These are phyloP conservation scores for Leptothorax acervorum DNA, from an alignment of 2,888 invertebrate genomes.

Conservation along the genomic window DNA sequence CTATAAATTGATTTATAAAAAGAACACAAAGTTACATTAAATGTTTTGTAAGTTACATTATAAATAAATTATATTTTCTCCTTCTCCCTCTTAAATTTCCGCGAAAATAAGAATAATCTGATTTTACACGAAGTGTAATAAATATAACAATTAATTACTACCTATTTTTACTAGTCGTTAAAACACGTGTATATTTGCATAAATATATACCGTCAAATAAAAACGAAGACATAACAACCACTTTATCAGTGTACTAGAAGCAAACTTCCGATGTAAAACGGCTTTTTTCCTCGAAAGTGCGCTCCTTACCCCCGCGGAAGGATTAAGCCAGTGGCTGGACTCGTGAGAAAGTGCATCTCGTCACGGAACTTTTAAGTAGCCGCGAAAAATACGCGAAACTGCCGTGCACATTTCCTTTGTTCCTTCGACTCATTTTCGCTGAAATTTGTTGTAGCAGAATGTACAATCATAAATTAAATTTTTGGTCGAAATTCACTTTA, in stretches of 20 bases:
- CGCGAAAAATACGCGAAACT: slow-evolving; percentile 46
- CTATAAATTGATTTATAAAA: neutral
- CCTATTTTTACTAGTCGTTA: neutral
- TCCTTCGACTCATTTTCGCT: slow-evolving; percentile 9
- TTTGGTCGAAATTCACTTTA: neutral
- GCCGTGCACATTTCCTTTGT: slow-evolving; percentile 22
- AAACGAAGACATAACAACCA: neutral
- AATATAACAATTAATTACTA: neutral
- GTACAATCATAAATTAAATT: slow-evolving; percentile 15
- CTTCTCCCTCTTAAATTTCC: neutral
- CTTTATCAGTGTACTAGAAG: neutral
- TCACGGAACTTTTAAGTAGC: slow-evolving; percentile 53
- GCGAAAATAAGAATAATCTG: neutral
- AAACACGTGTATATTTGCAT: neutral
- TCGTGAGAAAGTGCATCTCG: slow-evolving; percentile 47
- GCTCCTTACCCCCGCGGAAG: neutral
- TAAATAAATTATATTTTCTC: neutral
- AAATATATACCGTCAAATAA: neutral
- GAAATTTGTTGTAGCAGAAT: slow-evolving; percentile 12
- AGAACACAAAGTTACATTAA: neutral
- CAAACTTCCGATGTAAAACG: slow-evolving; percentile 33
- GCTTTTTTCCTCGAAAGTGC: slow-evolving; percentile 25
- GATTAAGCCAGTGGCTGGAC: slow-evolving; percentile 24
- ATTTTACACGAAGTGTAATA: neutral
- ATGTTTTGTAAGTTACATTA: neutral